Conservation (phyloP, 2,113 vertebrate genomes). For the Mugil cephalus region DNA sequence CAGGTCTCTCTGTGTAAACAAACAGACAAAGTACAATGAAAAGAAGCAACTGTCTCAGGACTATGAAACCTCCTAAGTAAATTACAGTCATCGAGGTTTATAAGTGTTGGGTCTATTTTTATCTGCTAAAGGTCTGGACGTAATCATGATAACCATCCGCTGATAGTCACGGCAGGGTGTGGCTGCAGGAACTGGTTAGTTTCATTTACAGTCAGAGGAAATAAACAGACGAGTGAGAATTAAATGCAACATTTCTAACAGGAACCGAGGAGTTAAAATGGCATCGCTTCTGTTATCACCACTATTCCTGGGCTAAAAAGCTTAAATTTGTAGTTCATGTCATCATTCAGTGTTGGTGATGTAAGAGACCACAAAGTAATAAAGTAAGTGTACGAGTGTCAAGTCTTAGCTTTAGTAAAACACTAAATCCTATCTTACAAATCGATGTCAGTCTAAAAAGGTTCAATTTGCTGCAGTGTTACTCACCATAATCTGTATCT, state of each 20-base stretch:
- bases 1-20: slow-evolving; percentile 89
- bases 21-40: slow-evolving; percentile 38
- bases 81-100: slow-evolving; percentile 2
- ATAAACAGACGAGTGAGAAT: not conserved
- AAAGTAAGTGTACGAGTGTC: not conserved
- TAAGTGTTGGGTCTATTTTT: slow-evolving; percentile 24
- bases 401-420: too few species aligned
- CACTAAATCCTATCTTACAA: too few species aligned
- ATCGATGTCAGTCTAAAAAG: too few species aligned
- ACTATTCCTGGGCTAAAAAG: too few species aligned
- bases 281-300: not conserved
- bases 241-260: slow-evolving; percentile 20
- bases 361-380: not conserved
- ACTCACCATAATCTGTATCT: slow-evolving; percentile 99
- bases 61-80: slow-evolving; percentile 1
- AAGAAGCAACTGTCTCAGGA: not conserved
- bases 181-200: slow-evolving; percentile 52
- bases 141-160: slow-evolving; percentile 56
- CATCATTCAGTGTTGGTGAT: too few species aligned
- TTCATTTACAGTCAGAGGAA: slow-evolving; percentile 37
- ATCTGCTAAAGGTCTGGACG: slow-evolving; percentile 18
- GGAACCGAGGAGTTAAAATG: not conserved
- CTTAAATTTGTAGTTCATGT: too few species aligned
- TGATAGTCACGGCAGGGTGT: slow-evolving; percentile 48
- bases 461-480: too few species aligned